Evolutionary conservation across 2,888 invertebrate genomes (phyloP).

Genomic region (Falcaria lacertinaria): DNA sequence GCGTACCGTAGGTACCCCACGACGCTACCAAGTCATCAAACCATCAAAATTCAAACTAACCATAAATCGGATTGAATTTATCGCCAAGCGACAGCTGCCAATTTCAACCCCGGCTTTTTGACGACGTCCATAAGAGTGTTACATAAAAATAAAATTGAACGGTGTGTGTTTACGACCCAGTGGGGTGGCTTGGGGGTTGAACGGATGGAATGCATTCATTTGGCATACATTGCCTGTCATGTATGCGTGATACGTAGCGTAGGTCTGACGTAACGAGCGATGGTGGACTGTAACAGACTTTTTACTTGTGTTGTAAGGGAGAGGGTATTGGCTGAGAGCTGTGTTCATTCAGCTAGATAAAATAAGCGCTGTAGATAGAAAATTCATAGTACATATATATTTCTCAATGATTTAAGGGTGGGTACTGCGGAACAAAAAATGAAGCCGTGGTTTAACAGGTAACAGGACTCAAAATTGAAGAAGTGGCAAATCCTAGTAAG

Average conservation of each 20-base stretch:
- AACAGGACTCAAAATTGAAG: too few species aligned
- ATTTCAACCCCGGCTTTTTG: slow-evolving; percentile 14
- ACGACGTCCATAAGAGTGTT: slow-evolving; percentile 5
- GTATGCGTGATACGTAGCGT: not conserved
- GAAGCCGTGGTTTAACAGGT: too few species aligned
- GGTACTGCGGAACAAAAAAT: too few species aligned
- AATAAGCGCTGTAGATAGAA: not conserved
- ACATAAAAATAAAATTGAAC: slow-evolving; percentile 22
- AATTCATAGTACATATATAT: not conserved
- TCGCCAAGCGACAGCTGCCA: slow-evolving; percentile 24
- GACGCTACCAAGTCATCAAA: not conserved
- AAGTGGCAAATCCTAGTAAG: too few species aligned
- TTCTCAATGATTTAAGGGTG: not conserved
- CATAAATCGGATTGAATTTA: slow-evolving; percentile 2
- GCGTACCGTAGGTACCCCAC: too few species aligned
- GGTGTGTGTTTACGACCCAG: slow-evolving; percentile 16
- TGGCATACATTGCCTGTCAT: not conserved
- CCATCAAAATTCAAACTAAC: not conserved
- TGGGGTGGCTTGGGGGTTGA: slow-evolving; percentile 1
- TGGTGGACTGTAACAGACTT: not conserved
- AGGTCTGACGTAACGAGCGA: not conserved
- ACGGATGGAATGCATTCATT: not conserved
- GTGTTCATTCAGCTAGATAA: not conserved
- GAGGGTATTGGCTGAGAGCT: not conserved
- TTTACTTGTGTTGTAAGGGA: not conserved